Conservation (phyloP, 2,888 invertebrate genomes). For the Spodoptera littoralis region DNA sequence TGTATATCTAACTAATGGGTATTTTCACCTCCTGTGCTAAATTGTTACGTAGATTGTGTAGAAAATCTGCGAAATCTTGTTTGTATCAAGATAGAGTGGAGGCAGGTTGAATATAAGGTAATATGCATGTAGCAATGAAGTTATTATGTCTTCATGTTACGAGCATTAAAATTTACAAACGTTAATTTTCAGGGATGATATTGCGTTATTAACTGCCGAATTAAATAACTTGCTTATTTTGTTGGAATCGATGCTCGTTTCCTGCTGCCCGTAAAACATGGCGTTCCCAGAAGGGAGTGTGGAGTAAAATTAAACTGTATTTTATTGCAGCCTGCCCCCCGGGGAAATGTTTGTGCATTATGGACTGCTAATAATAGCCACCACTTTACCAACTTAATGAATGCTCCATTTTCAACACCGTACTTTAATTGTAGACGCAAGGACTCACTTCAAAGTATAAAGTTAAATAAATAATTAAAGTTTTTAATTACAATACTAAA, state of each 20-base stretch:
- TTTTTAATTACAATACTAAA: too few relatives aligned
- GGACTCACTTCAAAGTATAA: background rate
- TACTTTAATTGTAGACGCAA: constrained; percentile 9
- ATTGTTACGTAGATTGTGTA: constrained; percentile 12
- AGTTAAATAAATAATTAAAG: too few relatives aligned
- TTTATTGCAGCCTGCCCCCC: constrained; percentile 43
- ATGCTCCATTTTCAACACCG: constrained; percentile 27
- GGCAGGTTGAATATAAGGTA: constrained; percentile 1
- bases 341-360: constrained; percentile 40
- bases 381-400: constrained; percentile 30
- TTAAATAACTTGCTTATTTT: constrained; percentile 42
- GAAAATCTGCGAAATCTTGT: constrained; percentile 18
- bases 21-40: constrained; percentile 45
- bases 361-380: constrained; percentile 39
- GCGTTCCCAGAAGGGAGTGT: constrained; percentile 41
- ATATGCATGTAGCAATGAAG: too few relatives aligned
- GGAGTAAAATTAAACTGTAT: constrained; percentile 50
- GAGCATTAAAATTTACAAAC: constrained; percentile 13
- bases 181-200: constrained; percentile 19
- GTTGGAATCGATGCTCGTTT: constrained; percentile 37
- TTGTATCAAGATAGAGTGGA: constrained; percentile 10
- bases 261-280: constrained; percentile 35
- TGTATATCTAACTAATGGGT: constrained; percentile 37
- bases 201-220: constrained; percentile 37
- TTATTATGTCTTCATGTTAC: background rate